These are phyloP conservation scores for Ophiodon elongatus DNA, from an alignment of 2,113 vertebrate species.

Conservation along the genomic window DNA sequence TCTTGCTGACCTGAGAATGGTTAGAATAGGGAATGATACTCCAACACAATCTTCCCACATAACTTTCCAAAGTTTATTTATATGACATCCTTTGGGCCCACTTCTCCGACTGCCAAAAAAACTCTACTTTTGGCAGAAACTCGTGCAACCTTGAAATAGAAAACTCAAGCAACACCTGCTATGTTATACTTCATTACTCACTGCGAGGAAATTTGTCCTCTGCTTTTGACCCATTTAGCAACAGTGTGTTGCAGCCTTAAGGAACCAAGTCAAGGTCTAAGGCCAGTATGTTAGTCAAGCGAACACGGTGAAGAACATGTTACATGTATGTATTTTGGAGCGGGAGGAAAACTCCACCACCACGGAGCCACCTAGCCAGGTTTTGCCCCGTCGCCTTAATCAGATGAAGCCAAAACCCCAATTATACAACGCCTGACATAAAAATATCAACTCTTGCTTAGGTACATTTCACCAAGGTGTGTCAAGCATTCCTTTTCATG, in stretches of 20 bases:
- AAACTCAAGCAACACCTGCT: slow-evolving; percentile 35
- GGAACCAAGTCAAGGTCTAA: slow-evolving; percentile 11
- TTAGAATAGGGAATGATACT: background rate
- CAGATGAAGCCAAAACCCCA: background rate
- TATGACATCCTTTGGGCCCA: background rate
- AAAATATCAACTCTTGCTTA: background rate
- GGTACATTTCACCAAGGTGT: background rate
- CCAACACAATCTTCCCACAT: background rate
- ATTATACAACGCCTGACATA: background rate
- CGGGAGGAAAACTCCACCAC: background rate
- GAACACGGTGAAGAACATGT: background rate
- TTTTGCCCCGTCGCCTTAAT: background rate
- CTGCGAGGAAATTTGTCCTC: slow-evolving; percentile 25
- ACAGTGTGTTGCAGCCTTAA: slow-evolving; percentile 8
- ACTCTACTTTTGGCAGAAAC: slow-evolving; percentile 19
- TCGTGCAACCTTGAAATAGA: slow-evolving; percentile 15
- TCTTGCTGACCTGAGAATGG: background rate
- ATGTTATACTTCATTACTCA: slow-evolving; percentile 26
- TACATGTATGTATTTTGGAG: background rate
- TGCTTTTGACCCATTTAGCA: slow-evolving; percentile 20
- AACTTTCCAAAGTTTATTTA: background rate
- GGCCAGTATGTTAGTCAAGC: background rate
- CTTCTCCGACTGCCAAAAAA: slow-evolving; percentile 12
- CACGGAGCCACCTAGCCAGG: background rate
- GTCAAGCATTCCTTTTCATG: background rate